Percentiles rank a stretch among this genome's conserved stretches.
Conservation (phyloP, 35 echinoderm and acorn worm species). For the Stichopus chloronotus region DNA sequence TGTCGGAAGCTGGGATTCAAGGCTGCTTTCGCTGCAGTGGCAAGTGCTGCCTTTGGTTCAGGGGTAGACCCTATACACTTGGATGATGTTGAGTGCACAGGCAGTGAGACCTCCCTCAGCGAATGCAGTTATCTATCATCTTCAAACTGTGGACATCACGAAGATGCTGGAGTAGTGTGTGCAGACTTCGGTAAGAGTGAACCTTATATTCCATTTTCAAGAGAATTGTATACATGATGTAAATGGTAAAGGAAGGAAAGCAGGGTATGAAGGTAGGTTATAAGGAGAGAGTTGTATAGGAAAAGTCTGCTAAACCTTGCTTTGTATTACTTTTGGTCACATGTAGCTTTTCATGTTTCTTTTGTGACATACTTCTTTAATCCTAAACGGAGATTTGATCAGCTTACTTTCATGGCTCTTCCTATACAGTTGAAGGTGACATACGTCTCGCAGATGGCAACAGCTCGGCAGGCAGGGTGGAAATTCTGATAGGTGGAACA, state of each 20-base stretch:
- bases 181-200: background rate
- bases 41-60: background rate
- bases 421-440: background rate
- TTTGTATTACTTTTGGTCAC: no score
- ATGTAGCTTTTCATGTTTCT: no score
- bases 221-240: no score
- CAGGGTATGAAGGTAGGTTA: no score
- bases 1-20: background rate
- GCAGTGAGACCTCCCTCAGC: background rate
- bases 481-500: background rate
- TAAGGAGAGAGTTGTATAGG: no score
- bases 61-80: background rate
- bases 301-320: no score
- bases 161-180: constrained; percentile 1
- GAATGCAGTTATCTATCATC: background rate
- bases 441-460: background rate
- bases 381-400: no score
- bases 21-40: background rate
- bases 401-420: no score
- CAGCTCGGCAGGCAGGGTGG: constrained; percentile 36
- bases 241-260: no score
- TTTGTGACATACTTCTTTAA: no score
- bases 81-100: background rate
- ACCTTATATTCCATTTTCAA: no score
- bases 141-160: no score